A percentile compares a stretch with the other conserved stretches of the same genome.
These are phyloP conservation scores for Agrilus biguttatus DNA, from an alignment of 2,888 invertebrate species.

Conservation along the genomic window DNA sequence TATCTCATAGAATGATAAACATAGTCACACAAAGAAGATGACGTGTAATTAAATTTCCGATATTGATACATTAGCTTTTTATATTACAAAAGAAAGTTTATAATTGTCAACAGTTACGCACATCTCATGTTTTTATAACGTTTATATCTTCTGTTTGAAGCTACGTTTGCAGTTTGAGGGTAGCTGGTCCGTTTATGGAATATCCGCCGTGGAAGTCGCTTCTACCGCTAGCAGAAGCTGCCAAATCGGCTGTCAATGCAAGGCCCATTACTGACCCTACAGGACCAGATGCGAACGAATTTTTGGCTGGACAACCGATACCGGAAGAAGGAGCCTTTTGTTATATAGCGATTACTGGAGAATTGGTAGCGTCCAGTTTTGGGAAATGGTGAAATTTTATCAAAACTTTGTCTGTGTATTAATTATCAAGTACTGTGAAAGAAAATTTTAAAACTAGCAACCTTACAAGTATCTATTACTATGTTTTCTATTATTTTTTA, in stretches of 20 bases:
- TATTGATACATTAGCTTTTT: too few relatives aligned
- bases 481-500: too few relatives aligned
- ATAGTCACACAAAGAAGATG: too few relatives aligned
- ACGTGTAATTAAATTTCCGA: too few relatives aligned
- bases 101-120: too few relatives aligned
- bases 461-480: too few relatives aligned
- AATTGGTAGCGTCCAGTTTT: slow-evolving; percentile 21
- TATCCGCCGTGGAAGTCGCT: slow-evolving; percentile 31
- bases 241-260: slow-evolving; percentile 26
- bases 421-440: too few relatives aligned
- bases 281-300: slow-evolving; percentile 32
- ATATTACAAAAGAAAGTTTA: too few relatives aligned
- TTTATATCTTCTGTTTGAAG: slow-evolving; percentile 12
- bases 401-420: too few relatives aligned
- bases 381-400: not conserved
- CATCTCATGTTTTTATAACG: too few relatives aligned
- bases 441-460: too few relatives aligned
- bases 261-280: slow-evolving; percentile 34
- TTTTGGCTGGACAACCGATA: slow-evolving; percentile 32
- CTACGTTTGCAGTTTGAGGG: slow-evolving; percentile 30
- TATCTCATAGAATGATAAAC: too few relatives aligned
- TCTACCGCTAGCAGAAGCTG: slow-evolving; percentile 28
- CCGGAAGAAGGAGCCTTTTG: slow-evolving; percentile 41
- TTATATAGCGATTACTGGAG: slow-evolving; percentile 38
- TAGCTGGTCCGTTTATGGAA: slow-evolving; percentile 35